Base-by-base conservation (phyloP, 2,888 invertebrate genomes). In the Limnephilus rhombicus region DNA sequence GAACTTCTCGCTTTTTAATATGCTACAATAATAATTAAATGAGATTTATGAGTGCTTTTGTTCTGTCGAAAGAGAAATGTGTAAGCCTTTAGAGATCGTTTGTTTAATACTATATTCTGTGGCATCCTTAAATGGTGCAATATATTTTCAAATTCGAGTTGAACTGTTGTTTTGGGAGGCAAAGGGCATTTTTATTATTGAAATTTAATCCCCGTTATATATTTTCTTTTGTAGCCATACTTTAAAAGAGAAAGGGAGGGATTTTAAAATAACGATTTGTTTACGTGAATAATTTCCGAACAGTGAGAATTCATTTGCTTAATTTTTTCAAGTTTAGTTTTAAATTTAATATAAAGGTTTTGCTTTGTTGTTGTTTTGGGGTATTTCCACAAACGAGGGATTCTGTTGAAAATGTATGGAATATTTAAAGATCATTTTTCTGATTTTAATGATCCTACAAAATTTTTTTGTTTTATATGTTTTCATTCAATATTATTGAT, bases 1-100 rank as follows among this genome's bases (percentile, higher is more conserved):
- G 18, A 80, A 80, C 68, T 11, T 15, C 37, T 18, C 15, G 7
- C 68, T 53, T 31, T 80, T 80, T 89, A 89, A 89, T 89, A 80
- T 80, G 80, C 80, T 89, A 80, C 80, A 89, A 89, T 89, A 89
- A 89, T 89, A 89, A 89, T 89, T 89, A 89, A 89, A 80, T 41
- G 88, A 89, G 88, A 89, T 89, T 89, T 89, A 89, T 89, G 31
- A n/a, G 7, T 24, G 80, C 88, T 89, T 89, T 89, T 89, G 88
- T 89, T 80, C 29, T 68, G 88, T 80, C 88, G 80, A 89, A 89
- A 13, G 68, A 68, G 88, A 80, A 80, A 89, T 68, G 80, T 89
- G 80, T 37, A 89, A 88, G 88, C 88, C n/a, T 68, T 53, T 9
- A 88, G 88, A 88, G 29, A 88, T 68, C 68, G 68, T 88, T 37